Evolutionary conservation across 2,113 vertebrate species (phyloP).

Genomic region (Electrona antarctica): DNA sequence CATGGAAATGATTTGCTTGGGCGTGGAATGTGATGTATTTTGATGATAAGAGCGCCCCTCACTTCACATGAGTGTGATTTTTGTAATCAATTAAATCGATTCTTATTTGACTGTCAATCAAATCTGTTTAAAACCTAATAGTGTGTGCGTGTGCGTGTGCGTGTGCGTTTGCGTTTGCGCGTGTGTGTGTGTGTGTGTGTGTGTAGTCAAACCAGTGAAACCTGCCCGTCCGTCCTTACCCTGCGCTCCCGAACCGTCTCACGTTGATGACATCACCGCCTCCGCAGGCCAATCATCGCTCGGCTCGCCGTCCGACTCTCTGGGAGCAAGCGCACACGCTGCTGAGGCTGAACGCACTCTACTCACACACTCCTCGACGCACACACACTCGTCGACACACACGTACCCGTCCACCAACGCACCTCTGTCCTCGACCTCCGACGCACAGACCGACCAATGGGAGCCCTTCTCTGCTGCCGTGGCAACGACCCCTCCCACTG

Average conservation of each 20-base stretch:
- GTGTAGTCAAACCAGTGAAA: constrained; percentile 75
- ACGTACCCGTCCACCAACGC: constrained; percentile 52
- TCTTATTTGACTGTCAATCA: background rate
- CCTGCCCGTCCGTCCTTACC: constrained; percentile 80
- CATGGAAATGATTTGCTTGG: too few species aligned
- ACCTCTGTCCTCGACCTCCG: constrained; percentile 16
- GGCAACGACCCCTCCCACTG: background rate
- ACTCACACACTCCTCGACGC: constrained; percentile 36
- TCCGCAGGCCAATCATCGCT: constrained; percentile 12
- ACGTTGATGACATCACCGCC: constrained; percentile 22
- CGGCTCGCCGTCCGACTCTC: background rate
- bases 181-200: constrained; percentile 5
- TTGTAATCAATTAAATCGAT: too few species aligned
- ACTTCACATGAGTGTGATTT: too few species aligned
- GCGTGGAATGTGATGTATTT: too few species aligned
- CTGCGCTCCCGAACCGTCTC: constrained; percentile 43
- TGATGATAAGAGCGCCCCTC: too few species aligned
- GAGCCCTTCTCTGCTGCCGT: background rate
- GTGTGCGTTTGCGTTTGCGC: constrained; percentile 27
- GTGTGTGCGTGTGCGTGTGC: background rate
- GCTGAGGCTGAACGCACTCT: too few species aligned
- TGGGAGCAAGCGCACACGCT: background rate
- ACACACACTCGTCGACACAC: constrained; percentile 66
- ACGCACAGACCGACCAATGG: constrained; percentile 36
- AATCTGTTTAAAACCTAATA: too few species aligned